These are phyloP conservation scores for Eurosta solidaginis DNA, from an alignment of 1,140 invertebrate genomes.

Conservation along the genomic window DNA sequence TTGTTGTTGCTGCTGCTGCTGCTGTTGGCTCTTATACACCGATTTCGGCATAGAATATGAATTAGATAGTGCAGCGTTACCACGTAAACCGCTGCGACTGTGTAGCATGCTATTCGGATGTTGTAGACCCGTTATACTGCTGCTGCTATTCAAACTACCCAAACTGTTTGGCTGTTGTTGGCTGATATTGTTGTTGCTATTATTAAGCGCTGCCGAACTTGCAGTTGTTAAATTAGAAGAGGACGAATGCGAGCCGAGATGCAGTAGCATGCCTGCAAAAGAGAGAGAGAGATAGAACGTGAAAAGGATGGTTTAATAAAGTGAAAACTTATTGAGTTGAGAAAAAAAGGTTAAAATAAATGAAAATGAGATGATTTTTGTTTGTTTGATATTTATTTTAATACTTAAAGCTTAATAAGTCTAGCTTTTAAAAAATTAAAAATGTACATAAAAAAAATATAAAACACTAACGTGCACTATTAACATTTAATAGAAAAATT, in stretches of 20 bases:
- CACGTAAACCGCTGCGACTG: neutral
- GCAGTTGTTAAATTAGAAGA: constrained; percentile 29
- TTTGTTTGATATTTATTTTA: neutral
- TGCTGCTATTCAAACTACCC: constrained; percentile 31
- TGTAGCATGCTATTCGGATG: neutral
- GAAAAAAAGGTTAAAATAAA: neutral
- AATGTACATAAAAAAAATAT: too few species aligned
- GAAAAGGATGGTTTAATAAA: neutral
- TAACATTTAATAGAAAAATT: too few species aligned
- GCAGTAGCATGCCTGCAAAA: constrained; percentile 46
- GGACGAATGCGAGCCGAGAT: constrained; percentile 37
- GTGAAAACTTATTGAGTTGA: too few species aligned
- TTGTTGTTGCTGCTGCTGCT: constrained; percentile 33
- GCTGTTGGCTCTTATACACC: constrained; percentile 31
- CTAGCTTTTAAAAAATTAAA: too few species aligned
- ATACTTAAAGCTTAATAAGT: neutral
- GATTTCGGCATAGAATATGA: constrained; percentile 32
- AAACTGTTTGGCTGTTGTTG: constrained; percentile 43
- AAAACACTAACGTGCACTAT: too few species aligned
- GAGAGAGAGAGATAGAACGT: neutral
- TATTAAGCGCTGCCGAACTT: constrained; percentile 26
- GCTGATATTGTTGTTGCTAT: constrained; percentile 22
- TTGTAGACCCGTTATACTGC: constrained; percentile 21
- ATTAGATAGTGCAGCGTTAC: neutral
- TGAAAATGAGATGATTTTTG: neutral